A percentile compares a stretch with the other conserved stretches of the same genome.
Evolutionary conservation across 1,140 invertebrate species (phyloP).

Genomic region (Sminthurides bifidus): DNA sequence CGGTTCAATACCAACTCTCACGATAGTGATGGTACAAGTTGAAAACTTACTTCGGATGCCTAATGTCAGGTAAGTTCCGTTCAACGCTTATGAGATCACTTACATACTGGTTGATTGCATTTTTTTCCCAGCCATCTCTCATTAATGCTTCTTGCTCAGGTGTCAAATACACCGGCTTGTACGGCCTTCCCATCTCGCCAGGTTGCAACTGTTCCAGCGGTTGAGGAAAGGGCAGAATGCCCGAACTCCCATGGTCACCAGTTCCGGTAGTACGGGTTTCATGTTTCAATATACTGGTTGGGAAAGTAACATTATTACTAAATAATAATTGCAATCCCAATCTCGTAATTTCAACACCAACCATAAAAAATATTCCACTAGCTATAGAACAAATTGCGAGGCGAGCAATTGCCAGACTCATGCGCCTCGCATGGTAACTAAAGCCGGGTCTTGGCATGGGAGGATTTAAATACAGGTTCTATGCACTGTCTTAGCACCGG

Average conservation of each 20-base stretch:
- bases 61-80: constrained; percentile 65
- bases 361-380: too few species aligned
- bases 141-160: constrained; percentile 70
- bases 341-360: too few species aligned
- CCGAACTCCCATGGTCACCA: neutral
- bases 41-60: constrained; percentile 75
- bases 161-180: constrained; percentile 44
- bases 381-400: too few species aligned
- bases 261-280: neutral
- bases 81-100: constrained; percentile 13
- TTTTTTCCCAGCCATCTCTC: constrained; percentile 90
- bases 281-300: neutral
- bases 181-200: constrained; percentile 73
- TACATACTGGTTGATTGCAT: constrained; percentile 97
- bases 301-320: too few species aligned
- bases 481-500: too few species aligned
- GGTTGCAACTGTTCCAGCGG: constrained; percentile 18
- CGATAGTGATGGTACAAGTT: constrained; percentile 36
- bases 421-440: too few species aligned
- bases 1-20: neutral
- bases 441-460: too few species aligned
- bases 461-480: too few species aligned
- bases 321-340: too few species aligned
- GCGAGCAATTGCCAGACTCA: too few species aligned
- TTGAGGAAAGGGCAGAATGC: constrained; percentile 12